These are phyloP conservation scores for Spialia ferax DNA, from an alignment of 2,888 invertebrate species.

Conservation along the genomic window DNA sequence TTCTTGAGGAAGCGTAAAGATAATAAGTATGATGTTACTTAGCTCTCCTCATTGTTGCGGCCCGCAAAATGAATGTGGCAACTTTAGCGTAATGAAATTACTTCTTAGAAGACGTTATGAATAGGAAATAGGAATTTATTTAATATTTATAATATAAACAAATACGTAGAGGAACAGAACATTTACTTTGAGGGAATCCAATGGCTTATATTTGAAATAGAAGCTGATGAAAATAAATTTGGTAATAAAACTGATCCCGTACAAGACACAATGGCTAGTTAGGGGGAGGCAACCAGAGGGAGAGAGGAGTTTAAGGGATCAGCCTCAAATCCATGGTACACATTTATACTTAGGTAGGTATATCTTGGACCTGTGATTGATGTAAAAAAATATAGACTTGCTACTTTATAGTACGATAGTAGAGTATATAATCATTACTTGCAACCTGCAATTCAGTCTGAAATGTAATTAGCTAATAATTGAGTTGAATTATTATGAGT, in stretches of 20 bases:
- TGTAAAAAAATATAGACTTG: not conserved
- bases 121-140: not conserved
- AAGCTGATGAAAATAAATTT: constrained; percentile 38
- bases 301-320: constrained; percentile 33
- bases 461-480: too few species aligned
- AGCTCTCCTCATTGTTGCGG: constrained; percentile 30
- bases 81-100: constrained; percentile 18
- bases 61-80: constrained; percentile 31
- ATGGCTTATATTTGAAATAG: constrained; percentile 25
- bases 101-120: constrained; percentile 8
- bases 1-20: constrained; percentile 33
- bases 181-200: constrained; percentile 15
- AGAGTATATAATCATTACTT: too few species aligned
- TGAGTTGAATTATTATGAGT: too few species aligned
- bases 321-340: constrained; percentile 30
- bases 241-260: constrained; percentile 39
- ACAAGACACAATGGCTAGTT: constrained; percentile 38
- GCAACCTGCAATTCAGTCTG: not conserved
- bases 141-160: not conserved
- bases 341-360: not conserved
- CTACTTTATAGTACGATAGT: not conserved
- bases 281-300: constrained; percentile 24
- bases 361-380: constrained; percentile 5
- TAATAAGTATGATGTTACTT: constrained; percentile 36
- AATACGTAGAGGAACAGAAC: not conserved